These are phyloP conservation scores for Pseudochirops corinnae DNA, from an alignment of 2,797 vertebrate species.

Conservation along the genomic window DNA sequence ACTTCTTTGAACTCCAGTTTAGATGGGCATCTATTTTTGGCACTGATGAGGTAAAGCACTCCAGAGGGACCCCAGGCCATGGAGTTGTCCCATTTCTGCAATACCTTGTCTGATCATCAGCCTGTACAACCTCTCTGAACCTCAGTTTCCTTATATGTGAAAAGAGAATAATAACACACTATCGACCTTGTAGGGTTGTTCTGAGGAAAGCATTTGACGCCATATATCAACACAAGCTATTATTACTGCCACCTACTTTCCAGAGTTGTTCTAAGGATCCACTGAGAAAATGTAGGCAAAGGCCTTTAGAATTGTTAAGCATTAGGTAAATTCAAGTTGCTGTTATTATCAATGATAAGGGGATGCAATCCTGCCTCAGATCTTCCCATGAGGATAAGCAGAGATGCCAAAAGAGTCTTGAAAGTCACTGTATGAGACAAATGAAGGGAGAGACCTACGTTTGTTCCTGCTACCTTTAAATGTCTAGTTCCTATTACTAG, in stretches of 20 bases:
- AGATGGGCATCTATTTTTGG: not conserved
- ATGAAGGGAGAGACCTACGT: not conserved
- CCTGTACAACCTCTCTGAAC: not conserved
- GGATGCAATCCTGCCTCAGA: not conserved
- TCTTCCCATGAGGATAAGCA: not conserved
- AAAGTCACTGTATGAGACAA: not conserved
- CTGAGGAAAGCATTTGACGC: not conserved
- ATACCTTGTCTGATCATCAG: not conserved
- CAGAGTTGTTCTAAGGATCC: not conserved
- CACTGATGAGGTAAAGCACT: not conserved
- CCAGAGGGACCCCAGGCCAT: not conserved
- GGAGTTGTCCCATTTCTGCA: not conserved
- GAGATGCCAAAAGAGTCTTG: not conserved
- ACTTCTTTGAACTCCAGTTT: not conserved
- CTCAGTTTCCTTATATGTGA: not conserved
- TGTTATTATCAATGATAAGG: not conserved
- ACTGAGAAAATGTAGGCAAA: not conserved
- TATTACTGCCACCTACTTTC: not conserved
- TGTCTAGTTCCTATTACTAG: not conserved
- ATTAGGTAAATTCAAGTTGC: not conserved
- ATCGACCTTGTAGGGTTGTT: not conserved
- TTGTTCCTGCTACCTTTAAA: not conserved
- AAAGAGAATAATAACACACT: not conserved
- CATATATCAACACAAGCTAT: not conserved
- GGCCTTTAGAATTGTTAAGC: not conserved